These are phyloP conservation scores for Nephrocerus scutellatus DNA, from an alignment of 2,888 invertebrate species.

Conservation along the genomic window DNA sequence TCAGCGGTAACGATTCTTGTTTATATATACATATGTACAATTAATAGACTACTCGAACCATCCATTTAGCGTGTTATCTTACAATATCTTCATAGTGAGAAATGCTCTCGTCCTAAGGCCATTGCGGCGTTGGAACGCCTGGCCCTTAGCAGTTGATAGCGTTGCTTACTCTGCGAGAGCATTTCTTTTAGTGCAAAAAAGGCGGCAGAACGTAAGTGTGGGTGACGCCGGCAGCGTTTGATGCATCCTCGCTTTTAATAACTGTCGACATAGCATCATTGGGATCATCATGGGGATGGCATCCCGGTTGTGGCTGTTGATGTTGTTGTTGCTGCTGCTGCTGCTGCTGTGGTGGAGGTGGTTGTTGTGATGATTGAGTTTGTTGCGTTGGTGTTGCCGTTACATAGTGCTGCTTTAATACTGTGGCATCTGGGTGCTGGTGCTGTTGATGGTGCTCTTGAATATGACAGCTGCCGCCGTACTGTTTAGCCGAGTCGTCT, in stretches of 20 bases:
- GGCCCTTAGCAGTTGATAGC: slow-evolving; percentile 22
- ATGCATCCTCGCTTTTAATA: slow-evolving; percentile 44
- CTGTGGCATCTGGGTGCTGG: too few relatives aligned
- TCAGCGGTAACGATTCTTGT: too few relatives aligned
- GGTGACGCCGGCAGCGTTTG: slow-evolving; percentile 33
- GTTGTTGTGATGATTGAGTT: slow-evolving; percentile 21
- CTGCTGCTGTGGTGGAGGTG: slow-evolving; percentile 26
- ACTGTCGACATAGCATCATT: slow-evolving; percentile 40
- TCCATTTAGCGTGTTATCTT: too few relatives aligned
- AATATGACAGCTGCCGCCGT: slow-evolving; percentile 37
- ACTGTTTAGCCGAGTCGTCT: slow-evolving; percentile 33
- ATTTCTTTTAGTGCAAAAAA: slow-evolving; percentile 49
- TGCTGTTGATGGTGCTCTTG: slow-evolving; percentile 22
- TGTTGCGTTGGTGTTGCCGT: too few relatives aligned
- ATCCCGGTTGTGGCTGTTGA: slow-evolving; percentile 23
- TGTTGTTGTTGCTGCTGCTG: slow-evolving; percentile 21
- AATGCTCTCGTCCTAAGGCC: not conserved
- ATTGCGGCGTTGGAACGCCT: too few relatives aligned
- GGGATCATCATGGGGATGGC: slow-evolving; percentile 32
- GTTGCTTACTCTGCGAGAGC: slow-evolving; percentile 43
- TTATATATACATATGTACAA: too few relatives aligned
- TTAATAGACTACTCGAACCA: too few relatives aligned
- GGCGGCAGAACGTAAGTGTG: slow-evolving; percentile 48
- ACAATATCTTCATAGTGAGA: too few relatives aligned
- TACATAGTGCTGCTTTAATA: too few relatives aligned